Conservation (phyloP, 2,113 vertebrate species). For the Ochotona curzoniae region DNA sequence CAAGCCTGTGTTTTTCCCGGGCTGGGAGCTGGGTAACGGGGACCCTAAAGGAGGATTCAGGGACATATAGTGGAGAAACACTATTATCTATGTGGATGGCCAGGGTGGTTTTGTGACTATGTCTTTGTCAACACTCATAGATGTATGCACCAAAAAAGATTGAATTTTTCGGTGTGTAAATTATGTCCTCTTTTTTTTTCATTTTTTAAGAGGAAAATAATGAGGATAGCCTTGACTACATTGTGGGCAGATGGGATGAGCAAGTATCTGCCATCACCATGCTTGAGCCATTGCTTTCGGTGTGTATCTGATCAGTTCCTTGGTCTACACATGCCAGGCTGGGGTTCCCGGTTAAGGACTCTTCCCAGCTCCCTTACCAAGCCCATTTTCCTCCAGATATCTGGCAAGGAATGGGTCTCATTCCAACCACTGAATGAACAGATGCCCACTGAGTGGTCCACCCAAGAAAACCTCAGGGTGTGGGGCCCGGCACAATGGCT, state of each 20-base stretch:
- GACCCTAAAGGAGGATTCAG: not conserved
- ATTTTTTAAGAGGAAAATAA: not conserved
- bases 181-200: not conserved
- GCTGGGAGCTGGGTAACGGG: not conserved
- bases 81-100: not conserved
- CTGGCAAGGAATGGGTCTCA: not conserved
- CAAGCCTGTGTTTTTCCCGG: not conserved
- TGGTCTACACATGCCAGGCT: not conserved
- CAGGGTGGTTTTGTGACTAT: no score
- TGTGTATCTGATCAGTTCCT: no score
- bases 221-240: not conserved
- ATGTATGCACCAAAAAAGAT: not conserved
- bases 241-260: not conserved
- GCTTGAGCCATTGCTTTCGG: not conserved
- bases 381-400: fast-evolving
- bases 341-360: not conserved
- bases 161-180: not conserved
- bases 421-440: not conserved
- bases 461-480: no score
- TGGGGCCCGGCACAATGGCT: no score
- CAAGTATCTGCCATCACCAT: not conserved
- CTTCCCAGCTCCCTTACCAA: not conserved
- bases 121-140: not conserved
- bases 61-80: no score
- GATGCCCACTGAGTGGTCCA: not conserved